A percentile compares a stretch with the other conserved stretches of the same genome.
Evolutionary conservation across 2,113 vertebrate species (phyloP).

Genomic region (Mesocricetus auratus): DNA sequence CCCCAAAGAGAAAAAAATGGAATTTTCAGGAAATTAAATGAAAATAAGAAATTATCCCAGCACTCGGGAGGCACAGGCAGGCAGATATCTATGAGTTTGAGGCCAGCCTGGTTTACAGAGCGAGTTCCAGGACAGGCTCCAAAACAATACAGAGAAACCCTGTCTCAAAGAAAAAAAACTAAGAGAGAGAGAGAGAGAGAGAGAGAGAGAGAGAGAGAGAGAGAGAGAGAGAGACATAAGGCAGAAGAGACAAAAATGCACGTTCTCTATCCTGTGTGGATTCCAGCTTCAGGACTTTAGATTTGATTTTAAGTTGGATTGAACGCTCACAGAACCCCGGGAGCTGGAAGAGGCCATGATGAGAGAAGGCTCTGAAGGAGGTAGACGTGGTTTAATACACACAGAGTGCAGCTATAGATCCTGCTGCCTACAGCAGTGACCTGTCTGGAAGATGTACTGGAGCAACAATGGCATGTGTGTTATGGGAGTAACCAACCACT

Average conservation of each 20-base stretch:
- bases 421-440: background rate
- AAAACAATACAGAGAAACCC: no score
- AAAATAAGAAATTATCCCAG: no score
- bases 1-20: background rate
- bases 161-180: no score
- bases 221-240: no score
- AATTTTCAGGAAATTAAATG: background rate
- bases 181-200: no score
- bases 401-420: background rate
- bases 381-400: background rate
- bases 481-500: background rate
- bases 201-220: no score
- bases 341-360: background rate
- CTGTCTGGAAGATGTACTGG: background rate
- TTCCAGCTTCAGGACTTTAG: background rate
- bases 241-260: background rate
- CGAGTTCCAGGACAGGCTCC: no score
- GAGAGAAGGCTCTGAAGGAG: background rate
- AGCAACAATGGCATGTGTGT: background rate
- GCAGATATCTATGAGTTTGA: no score
- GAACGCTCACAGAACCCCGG: background rate
- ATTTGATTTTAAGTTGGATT: background rate
- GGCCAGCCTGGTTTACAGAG: no score
- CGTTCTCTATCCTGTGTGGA: background rate
- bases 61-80: no score